These are phyloP conservation scores for Fundulus diaphanus DNA, from an alignment of 2,797 vertebrate genomes.

Conservation along the genomic window DNA sequence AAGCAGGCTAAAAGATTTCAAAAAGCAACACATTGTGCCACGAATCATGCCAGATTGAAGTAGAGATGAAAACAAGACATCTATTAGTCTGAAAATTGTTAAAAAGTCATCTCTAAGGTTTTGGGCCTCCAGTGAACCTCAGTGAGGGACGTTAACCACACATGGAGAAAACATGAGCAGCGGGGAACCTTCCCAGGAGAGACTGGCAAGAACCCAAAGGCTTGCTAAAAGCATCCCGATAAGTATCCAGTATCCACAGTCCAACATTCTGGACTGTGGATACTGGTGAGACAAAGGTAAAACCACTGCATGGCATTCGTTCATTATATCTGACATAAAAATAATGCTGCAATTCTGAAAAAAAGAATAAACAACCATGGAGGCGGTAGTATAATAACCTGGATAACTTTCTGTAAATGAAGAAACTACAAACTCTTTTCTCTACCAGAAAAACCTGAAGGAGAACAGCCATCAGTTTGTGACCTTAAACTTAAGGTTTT, in stretches of 20 bases:
- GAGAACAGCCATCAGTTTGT: not conserved
- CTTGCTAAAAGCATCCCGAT: not conserved
- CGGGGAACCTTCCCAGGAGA: not conserved
- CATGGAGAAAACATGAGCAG: not conserved
- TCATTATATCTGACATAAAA: not conserved
- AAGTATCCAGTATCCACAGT: not conserved
- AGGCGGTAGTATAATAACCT: not conserved
- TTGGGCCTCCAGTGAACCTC: not conserved
- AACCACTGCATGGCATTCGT: not conserved
- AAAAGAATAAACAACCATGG: not conserved
- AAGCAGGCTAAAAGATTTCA: not conserved
- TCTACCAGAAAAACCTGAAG: not conserved
- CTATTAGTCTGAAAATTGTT: not conserved
- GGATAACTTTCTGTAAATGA: not conserved
- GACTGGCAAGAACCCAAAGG: not conserved
- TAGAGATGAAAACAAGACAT: not conserved
- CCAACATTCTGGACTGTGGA: not conserved
- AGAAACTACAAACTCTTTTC: not conserved
- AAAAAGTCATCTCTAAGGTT: not conserved
- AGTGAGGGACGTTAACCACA: not conserved
- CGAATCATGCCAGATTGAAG: not conserved
- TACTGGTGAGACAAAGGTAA: not conserved
- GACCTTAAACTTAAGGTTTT: not conserved
- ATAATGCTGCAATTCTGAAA: not conserved
- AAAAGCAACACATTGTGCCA: not conserved